These are phyloP conservation scores for Nerophis ophidion DNA, from an alignment of 2,113 vertebrate genomes.

Conservation along the genomic window DNA sequence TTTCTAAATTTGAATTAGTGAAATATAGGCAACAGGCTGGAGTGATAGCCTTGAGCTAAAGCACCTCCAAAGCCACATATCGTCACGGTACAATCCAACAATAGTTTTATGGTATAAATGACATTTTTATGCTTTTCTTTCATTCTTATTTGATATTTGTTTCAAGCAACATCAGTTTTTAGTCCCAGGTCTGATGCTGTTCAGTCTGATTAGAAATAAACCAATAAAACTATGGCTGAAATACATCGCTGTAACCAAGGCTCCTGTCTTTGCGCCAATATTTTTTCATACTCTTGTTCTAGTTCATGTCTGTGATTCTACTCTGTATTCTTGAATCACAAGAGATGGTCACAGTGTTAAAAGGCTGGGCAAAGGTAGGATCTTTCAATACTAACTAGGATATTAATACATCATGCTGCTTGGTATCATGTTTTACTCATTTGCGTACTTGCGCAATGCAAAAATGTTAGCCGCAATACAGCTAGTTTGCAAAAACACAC, in stretches of 20 bases:
- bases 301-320: not conserved
- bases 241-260: slow-evolving; percentile 38
- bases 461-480: not conserved
- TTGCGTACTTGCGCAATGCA: slow-evolving; percentile 5
- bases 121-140: not conserved
- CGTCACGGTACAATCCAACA: not conserved
- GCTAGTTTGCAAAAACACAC: not conserved
- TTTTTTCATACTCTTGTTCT: not conserved
- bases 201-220: slow-evolving; percentile 39
- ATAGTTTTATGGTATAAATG: not conserved
- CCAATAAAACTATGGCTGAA: slow-evolving; percentile 34
- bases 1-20: too few species aligned
- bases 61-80: not conserved
- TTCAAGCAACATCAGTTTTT: not conserved
- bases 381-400: slow-evolving; percentile 6
- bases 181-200: slow-evolving; percentile 62
- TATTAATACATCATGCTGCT: slow-evolving; percentile 35
- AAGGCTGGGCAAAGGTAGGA: slow-evolving; percentile 32
- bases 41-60: too few species aligned
- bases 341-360: not conserved
- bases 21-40: too few species aligned
- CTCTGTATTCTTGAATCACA: not conserved
- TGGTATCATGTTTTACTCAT: slow-evolving; percentile 29
- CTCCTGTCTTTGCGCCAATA: slow-evolving; percentile 48
- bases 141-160: not conserved